Evolutionary conservation across 2,888 invertebrate genomes (phyloP).

Genomic region (Lasioglossum lativentre): DNA sequence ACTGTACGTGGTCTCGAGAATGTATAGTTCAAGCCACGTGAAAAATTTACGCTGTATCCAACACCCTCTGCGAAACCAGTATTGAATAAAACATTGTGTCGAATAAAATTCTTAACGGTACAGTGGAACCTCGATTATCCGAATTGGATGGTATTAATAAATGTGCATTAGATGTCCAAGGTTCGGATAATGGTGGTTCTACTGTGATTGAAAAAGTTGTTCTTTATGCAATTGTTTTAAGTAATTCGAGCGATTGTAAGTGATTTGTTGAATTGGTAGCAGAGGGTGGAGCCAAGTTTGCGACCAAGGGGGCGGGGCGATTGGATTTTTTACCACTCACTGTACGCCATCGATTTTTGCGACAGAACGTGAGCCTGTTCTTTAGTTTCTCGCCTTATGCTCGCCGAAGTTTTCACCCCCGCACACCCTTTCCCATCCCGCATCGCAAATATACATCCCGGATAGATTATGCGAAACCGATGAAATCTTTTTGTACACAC

Average conservation of each 20-base stretch:
- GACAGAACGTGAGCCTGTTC: slow-evolving; percentile 50
- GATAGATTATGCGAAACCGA: neutral
- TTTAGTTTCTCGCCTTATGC: slow-evolving; percentile 41
- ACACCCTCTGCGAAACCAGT: neutral
- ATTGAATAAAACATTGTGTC: neutral
- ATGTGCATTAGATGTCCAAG: neutral
- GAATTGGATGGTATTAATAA: neutral
- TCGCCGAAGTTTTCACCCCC: slow-evolving; percentile 22
- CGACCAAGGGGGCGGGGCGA: neutral
- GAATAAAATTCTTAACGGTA: neutral
- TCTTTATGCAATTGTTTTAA: neutral
- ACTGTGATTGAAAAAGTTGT: neutral
- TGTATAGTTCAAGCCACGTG: neutral
- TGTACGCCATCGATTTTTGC: slow-evolving; percentile 51
- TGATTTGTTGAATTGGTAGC: neutral
- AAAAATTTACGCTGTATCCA: neutral
- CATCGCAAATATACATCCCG: slow-evolving; percentile 2
- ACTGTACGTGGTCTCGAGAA: neutral
- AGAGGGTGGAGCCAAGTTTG: neutral
- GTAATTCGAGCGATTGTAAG: neutral
- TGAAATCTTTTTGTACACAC: neutral
- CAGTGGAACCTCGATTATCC: neutral
- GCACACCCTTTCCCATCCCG: slow-evolving; percentile 2
- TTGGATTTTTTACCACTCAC: slow-evolving; percentile 42
- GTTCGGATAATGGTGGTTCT: neutral